Evolutionary conservation across 2,888 invertebrate species (phyloP), one percentile per base, ranked within the genome.

Genomic region (Andrena chrysosceles): DNA sequence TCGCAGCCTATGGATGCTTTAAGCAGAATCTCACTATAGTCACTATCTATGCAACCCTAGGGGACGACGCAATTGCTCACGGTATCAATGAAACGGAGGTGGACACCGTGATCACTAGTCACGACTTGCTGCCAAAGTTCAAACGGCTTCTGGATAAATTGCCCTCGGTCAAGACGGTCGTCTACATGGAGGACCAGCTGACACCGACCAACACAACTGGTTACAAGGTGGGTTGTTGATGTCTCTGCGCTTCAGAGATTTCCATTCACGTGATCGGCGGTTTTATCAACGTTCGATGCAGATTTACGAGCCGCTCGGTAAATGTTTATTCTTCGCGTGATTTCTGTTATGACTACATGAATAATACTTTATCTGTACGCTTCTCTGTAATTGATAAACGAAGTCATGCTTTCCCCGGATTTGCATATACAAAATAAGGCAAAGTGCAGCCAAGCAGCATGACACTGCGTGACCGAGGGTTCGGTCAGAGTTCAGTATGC

Each of bases 31-130:
- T 94, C 90, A 84, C 95, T 95, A 97, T 99, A 92, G 99, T 99
- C 2, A 99, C 99, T 0, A 97, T 99, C 89, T 99, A 99, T 94
- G 98, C 99, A 1, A 99, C 99, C 0, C 95, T 99, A 16, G 99
- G 99, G 49, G 98, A 99, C 92, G 99, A 99, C 7, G 99, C 99
- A 1, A 97, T 99, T 83, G 97, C 97, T 6, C 99, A 99, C 94
- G 99, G 99, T 89, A 97, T 99, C 92, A 98, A 98, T 93, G 99
- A 99, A 95, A 99, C 99, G 0, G 98, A 99, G 93, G 99, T 98
- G 0, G 96, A 97, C 63, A 97, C 98, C 8, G 97, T 99, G 52
- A 97, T 99, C 93, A 99, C 99, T 23, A 97, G 98, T 42, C 97
- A 97, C 94, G 98, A 99, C 82, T 95, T 99, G 76, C 95, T 99